Base-by-base conservation (phyloP, 2,113 vertebrate species). In the Lophochroa leadbeateri region DNA sequence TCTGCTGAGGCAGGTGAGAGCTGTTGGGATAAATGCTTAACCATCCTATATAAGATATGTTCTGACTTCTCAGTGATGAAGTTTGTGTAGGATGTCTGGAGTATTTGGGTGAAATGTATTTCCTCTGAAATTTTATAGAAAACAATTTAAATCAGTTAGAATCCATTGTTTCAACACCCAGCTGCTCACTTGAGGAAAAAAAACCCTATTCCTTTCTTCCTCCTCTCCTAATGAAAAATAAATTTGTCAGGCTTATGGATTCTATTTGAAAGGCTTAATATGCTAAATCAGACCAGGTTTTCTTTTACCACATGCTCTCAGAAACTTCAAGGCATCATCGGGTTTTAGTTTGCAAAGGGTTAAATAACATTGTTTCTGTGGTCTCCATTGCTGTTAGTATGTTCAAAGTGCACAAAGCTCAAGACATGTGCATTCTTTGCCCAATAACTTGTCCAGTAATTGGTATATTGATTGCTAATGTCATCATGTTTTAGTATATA, bases 371-470 rank as follows among this genome's bases (percentile, higher is more conserved):
- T 93, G 86, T 94, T 81, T 74, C 60, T 43, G 19, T 64, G 71
- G 75, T 64, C 46, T 78, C 57, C 43, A 25, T 74, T 11, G 20
- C 44, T 68, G 44, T 15, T 87, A 85, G 76, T 31, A 91, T 85
- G 93, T 97, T 97, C 97, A 96, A 97, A 98, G 97, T 65, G 37
- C 86, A 68, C 50, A 63, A 81, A 96, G 91, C 97, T 85, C 77
- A 90, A 96, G 97, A 98, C 97, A 94, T 95, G 95, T 94, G 97
- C 98, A 97, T 98, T 98, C 97, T 97, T 98, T 97, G 35, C 98
- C 98, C 98, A 99, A 99, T 99, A 99, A 98, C 98, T 99, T 99
- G 98, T 99, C 97, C 90, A 81, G 98, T 99, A 99, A 99, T 99
- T 98, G 98, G 96, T 98, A 93, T 99, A 99, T 98, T 99, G 99